Evolutionary conservation across 2,888 invertebrate species (phyloP), one percentile per base, ranked within the genome.

Genomic region (Synanthedon formicaeformis): DNA sequence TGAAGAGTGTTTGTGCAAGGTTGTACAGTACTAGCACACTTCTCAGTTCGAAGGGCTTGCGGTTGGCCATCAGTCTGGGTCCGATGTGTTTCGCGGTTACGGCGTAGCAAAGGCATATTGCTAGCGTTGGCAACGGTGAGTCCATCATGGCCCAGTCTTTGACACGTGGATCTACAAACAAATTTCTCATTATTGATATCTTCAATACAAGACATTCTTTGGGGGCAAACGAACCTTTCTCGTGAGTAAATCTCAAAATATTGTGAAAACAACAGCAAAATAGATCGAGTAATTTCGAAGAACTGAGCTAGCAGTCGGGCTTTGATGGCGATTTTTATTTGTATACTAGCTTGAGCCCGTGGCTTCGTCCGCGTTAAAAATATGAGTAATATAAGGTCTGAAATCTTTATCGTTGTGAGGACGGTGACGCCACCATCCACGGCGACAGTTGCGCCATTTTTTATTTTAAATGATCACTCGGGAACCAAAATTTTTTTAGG

Each of bases 71-170:
- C 54, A 96, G 78, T 66, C 90, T 89, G 52, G 97, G 97, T 56
- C 96, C 97, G 62, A 96, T 75, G 55, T 91, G 91, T 80, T 91
- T 93, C 64, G 96, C 93, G 73, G 93, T 92, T 75, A 94, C 93
- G 60, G 94, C 94, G 87, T 97, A 97, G 66, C 90, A 89, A 54
- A 96, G 68, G 81, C 96, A 97, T 71, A 96, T 91, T 53, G 90
- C 86, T 53, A 96, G 73, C 59, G 97, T 97, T 50, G 97, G 96
- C 71, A 94, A 88, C 14, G 96, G 96, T 56, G 95, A 94, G 66
- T 93, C 92, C 94, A 96, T 95, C 92, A 97, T 92, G 57, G 93
- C 88, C 95, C 96, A 96, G 71, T 92, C 92, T 67, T 92, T 94
- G 53, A 96, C 96, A 61, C 97, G 90, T 49, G 95, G 94, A 91